These are phyloP conservation scores for Lissocephala sabroskyi DNA, from an alignment of 2,888 invertebrate species.

Conservation along the genomic window DNA sequence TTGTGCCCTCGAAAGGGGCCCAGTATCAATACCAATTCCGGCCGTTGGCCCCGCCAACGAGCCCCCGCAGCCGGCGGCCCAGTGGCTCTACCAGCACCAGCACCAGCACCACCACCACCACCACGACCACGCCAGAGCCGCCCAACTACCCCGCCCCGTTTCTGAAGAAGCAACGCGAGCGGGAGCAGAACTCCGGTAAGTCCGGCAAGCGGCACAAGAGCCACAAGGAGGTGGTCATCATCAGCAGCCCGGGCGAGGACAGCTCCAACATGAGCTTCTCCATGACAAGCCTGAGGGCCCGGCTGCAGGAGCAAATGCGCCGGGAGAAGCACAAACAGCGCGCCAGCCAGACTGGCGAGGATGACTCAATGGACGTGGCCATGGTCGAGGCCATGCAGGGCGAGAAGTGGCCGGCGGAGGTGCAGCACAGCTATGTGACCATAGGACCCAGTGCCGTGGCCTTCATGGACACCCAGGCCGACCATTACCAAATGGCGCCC, in stretches of 20 bases:
- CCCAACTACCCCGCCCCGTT: constrained; percentile 67
- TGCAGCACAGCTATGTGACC: constrained; percentile 40
- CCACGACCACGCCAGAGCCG: constrained; percentile 39
- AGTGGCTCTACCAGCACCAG: constrained; percentile 4
- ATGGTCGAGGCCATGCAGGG: constrained; percentile 43
- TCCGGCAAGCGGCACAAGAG: constrained; percentile 6
- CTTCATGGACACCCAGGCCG: constrained; percentile 36
- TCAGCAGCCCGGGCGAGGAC: background rate
- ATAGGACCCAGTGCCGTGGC: constrained; percentile 56
- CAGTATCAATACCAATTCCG: background rate
- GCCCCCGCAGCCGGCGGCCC: background rate
- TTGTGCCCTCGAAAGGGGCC: constrained; percentile 39
- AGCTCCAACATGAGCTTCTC: constrained; percentile 27
- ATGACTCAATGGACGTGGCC: constrained; percentile 32
- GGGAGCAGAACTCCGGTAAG: constrained; percentile 5
- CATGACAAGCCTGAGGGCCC: constrained; percentile 48
- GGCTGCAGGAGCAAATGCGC: constrained; percentile 34
- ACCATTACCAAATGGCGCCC: constrained; percentile 1
- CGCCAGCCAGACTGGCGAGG: constrained; percentile 28
- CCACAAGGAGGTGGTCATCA: constrained; percentile 26
- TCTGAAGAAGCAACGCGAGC: constrained; percentile 51
- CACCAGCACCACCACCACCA: constrained; percentile 8
- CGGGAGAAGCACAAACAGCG: constrained; percentile 24
- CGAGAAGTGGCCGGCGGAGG: constrained; percentile 58
- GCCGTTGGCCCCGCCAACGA: background rate